Base-by-base conservation (phyloP, 2,797 vertebrate species). In the Discoglossus pictus region DNA sequence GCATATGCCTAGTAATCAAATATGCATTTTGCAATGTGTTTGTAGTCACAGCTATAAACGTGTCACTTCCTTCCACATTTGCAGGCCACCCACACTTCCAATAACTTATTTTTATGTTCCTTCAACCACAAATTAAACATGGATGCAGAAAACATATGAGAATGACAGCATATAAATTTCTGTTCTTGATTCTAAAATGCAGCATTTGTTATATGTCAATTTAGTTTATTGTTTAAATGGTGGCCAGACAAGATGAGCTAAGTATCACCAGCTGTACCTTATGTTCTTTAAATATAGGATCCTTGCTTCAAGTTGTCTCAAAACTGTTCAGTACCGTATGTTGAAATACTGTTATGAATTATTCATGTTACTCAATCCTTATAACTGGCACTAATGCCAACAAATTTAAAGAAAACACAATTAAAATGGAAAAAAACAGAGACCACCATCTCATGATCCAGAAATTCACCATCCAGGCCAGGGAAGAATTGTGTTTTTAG, bases 1-100 rank as follows among this genome's bases (percentile, higher is more conserved):
- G n/a, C n/a, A n/a, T n/a, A n/a, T n/a, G n/a, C n/a, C n/a, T 51
- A 16, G 65, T 20, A 43, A 47, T 61, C 44, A 69, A 69, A 61
- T 13, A 69, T 62, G 44, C 21, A 44, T 46, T 69, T 62, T 47
- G 48, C 35, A 62, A 47, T 27, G 58, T 55, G 58, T 62, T 62
- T 61, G 66, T 62, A 52, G 35, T 40, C 66, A 55, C 31, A 13
- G 58, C 59, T 55, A 47, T 61, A 60, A 60, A 69, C n/a, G 39
- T 69, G 59, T 61, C 66, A 54, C 38, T 69, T 61, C 59, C 66
- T 69, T 61, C 59, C 48, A 44, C 21, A 48, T 23, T 61, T 11
- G 2, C 40, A 48, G 66, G 42, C 66, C 66, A 61, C 66, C 66
- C 66, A 62, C 34, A 52, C 44, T 15, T 54, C 18, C 27, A 68